Base-by-base conservation (phyloP, 1,140 invertebrate genomes). In the Apocrypta bakeri region DNA sequence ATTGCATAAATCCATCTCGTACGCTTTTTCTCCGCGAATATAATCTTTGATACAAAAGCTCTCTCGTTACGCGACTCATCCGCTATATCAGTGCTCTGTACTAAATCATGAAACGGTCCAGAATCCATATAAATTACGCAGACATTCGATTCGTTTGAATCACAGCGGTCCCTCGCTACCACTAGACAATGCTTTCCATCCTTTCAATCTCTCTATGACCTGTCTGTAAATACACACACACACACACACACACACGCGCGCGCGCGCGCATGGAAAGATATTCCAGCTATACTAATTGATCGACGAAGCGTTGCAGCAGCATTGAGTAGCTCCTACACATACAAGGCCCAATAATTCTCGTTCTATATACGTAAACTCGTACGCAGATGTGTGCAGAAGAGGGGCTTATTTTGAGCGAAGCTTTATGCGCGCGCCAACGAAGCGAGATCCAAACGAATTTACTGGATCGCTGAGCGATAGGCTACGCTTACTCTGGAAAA, bases 401-500 rank as follows among this genome's bases (percentile, higher is more conserved):
- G n/a, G n/a, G n/a, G 63, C 74, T 73, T 42, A 63, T 78, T 78
- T 72, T 75, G 37, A 82, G 33, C 29, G 37, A 8, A 78, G 25
- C 56, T 64, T 86, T 84, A 83, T 29, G 25, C 29, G 27, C 71
- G 81, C 64, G 75, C 82, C 85, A 83, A 71, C 83, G 77, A 85
- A 85, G 63, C 64, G 37, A 80, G 48, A 85, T 64, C 69, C 31
- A 79, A 27, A 56, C 81, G 33, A 77, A 81, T 83, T 66, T 68
- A 82, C 27, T 84, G 79, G 33, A 79, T 66, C 42, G 85, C 56
- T 68, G 61, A 69, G 61, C 72, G 66, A 76, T 76, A 37, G 78
- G 24, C 33, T 27, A 33, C 24, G 72, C 1, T 9, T 7, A 21
- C 63, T 29, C 63, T 66, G 42, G 78, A 33, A 83, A n/a, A 84